A percentile compares a stretch with the other conserved stretches of the same genome.
Evolutionary conservation across 2,888 invertebrate genomes (phyloP).

Genomic region (Nomada goodeniana): DNA sequence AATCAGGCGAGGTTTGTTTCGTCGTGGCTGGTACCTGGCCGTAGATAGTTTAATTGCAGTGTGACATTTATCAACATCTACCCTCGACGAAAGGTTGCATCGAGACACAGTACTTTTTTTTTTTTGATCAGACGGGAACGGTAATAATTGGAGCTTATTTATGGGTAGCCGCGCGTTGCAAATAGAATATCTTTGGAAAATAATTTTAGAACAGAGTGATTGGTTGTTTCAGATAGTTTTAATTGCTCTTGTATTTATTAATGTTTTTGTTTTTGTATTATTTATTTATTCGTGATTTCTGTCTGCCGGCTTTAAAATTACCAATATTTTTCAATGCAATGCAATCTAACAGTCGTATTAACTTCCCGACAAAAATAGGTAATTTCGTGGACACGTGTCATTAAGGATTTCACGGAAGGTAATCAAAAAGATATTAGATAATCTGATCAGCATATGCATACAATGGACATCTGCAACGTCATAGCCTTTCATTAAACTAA

Average conservation of each 20-base stretch:
- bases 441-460: neutral
- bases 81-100: conserved; percentile 14
- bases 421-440: conserved; percentile 4
- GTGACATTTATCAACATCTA: conserved; percentile 39
- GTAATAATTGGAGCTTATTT: too few species aligned
- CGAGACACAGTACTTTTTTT: neutral
- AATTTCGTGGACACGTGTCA: neutral
- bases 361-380: neutral
- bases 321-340: too few species aligned
- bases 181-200: too few species aligned
- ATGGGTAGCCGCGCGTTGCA: too few species aligned
- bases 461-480: too few species aligned
- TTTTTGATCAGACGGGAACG: neutral
- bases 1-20: conserved; percentile 24
- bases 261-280: too few species aligned
- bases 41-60: conserved; percentile 33
- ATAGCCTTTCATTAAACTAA: too few species aligned
- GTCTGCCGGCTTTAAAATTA: too few species aligned
- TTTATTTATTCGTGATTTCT: too few species aligned
- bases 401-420: neutral
- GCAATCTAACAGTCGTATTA: neutral
- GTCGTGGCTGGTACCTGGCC: conserved; percentile 1
- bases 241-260: too few species aligned
- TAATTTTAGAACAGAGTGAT: too few species aligned
- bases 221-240: too few species aligned